Evolutionary conservation across 2,113 vertebrate genomes (phyloP), one percentile per base, ranked within the genome.

Genomic region (Odocoileus hemionus): DNA sequence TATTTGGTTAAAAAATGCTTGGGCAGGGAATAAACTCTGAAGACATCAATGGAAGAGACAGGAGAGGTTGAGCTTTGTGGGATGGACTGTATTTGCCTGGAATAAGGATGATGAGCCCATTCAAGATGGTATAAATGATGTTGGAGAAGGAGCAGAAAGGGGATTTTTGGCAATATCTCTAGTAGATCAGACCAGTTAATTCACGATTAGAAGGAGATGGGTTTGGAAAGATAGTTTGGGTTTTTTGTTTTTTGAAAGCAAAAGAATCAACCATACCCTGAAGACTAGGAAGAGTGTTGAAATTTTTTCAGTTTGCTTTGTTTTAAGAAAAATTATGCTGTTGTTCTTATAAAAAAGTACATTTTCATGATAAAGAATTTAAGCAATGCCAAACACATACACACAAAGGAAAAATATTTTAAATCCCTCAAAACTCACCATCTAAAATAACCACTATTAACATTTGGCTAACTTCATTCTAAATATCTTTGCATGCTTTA

Each of bases 321-420:
- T 58, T 91, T 86, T 86, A 74, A 45, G 52, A 96, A 90, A 89
- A 90, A 60, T 23, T 45, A 70, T 14, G 8, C 83, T 86, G 58
- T 16, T 57, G 13, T 90, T 90, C 26, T 52, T 67, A 47, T 64
- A 94, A 94, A 90, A 43, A 90, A n/a, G 36, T 36, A 54, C 6
- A 80, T 79, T 95, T 91, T 95, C 19, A 95, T 58, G 86, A 17
- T 80, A 90, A 86, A 70, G 23, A 93, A 85, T 89, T 80, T 85
- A 80, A 86, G 23, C 50, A 80, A 89, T 39, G 47, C 28, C 54
- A 91, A 79, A 79, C 4, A 78, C 61, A 85, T 39, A 74, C 50
- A 33, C 45, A 78, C 28, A 55, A 64, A 86, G 11, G 33, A 52
- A 54, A 54, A 54, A 43, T 10, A 36, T 61, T 91, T 61, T 17